A percentile compares a stretch with the other conserved stretches of the same genome.
Conservation (phyloP, 2,113 vertebrate genomes). For the human (Homo sapiens) region DNA sequence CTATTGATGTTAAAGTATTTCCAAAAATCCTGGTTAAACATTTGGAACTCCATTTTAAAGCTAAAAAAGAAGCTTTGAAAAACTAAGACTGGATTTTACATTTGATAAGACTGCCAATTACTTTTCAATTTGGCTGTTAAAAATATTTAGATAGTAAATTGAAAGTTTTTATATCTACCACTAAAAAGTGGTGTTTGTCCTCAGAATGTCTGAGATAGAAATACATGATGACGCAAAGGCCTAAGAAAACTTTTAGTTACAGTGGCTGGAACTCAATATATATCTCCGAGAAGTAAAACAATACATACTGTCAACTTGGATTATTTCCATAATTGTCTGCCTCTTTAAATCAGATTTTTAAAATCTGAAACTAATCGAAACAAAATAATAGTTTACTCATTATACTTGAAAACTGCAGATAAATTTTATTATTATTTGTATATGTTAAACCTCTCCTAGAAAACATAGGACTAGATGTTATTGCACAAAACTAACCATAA, state of each 20-base stretch:
- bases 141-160: constrained; percentile 42
- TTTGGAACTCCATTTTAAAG: constrained; percentile 52
- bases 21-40: constrained; percentile 39
- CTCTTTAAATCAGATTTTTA: neutral
- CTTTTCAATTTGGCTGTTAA: constrained; percentile 43
- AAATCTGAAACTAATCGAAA: constrained; percentile 33
- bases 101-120: constrained; percentile 42
- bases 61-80: constrained; percentile 46
- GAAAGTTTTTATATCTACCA: neutral
- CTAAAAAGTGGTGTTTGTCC: neutral
- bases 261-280: neutral
- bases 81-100: constrained; percentile 40
- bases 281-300: neutral
- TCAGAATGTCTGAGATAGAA: neutral
- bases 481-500: neutral
- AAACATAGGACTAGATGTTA: neutral
- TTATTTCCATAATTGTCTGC: neutral
- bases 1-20: constrained; percentile 51
- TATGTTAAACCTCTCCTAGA: neutral
- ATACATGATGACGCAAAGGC: neutral
- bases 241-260: neutral
- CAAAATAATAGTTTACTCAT: neutral
- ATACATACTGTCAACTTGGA: neutral
- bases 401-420: neutral
- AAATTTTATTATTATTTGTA: neutral